These are phyloP conservation scores for Trididemnum nubilum DNA, from an alignment of 23 tunicate species.

Conservation along the genomic window DNA sequence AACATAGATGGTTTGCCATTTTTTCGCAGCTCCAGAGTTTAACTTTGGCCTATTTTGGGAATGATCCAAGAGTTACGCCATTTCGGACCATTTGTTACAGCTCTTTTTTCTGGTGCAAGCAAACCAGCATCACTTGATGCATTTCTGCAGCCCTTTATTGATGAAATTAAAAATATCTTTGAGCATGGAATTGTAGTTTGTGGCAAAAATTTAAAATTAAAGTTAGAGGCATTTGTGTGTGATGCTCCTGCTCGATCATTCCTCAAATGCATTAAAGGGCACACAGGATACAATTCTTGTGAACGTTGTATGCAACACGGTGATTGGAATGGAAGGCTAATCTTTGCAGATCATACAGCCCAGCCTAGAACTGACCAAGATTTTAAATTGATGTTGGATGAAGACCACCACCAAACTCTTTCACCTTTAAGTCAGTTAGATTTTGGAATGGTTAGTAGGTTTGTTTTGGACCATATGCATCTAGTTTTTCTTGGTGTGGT, in stretches of 20 bases:
- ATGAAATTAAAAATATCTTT: constrained; percentile 2
- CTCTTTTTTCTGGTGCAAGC: not conserved
- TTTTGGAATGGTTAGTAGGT: constrained; percentile 35
- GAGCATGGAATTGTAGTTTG: constrained; percentile 13
- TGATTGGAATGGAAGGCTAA: constrained; percentile 36
- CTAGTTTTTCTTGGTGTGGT: constrained; percentile 41
- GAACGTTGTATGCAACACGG: constrained; percentile 37
- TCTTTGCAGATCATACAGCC: not conserved
- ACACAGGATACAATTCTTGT: constrained; percentile 41
- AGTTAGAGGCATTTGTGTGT: constrained; percentile 38
- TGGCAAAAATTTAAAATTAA: not conserved
- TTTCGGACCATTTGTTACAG: constrained; percentile 21
- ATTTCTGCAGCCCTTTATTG: not conserved
- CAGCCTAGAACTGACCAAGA: constrained; percentile 26
- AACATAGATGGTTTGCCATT: constrained; percentile 60
- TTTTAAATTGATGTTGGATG: constrained; percentile 25
- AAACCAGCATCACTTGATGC: constrained; percentile 14
- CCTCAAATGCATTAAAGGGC: constrained; percentile 41
- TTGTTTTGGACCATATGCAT: constrained; percentile 61
- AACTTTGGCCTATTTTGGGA: constrained; percentile 54
- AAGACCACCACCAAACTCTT: constrained; percentile 24
- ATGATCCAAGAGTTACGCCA: not conserved
- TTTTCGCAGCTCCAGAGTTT: constrained; percentile 25
- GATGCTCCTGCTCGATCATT: constrained; percentile 61
- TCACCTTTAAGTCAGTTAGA: constrained; percentile 30